Conservation (phyloP, 2,113 vertebrate species). For the Potamarius usumacintae region DNA sequence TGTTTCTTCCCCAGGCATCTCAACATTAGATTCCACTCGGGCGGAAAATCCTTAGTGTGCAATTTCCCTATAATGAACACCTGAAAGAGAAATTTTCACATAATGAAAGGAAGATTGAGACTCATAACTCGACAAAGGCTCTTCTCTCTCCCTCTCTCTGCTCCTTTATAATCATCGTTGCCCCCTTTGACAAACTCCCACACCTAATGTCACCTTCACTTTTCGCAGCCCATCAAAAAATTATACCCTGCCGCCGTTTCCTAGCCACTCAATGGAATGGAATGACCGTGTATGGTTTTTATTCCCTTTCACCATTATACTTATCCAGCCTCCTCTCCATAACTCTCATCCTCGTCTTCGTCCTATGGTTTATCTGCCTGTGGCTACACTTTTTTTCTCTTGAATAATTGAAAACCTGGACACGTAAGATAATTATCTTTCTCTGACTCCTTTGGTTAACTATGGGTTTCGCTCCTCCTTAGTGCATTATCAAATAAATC, state of each 20-base stretch:
- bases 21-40: conserved; percentile 28
- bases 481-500: conserved; percentile 40
- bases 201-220: conserved; percentile 54
- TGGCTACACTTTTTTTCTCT: conserved; percentile 39
- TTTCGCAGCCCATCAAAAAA: conserved; percentile 41
- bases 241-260: conserved; percentile 33
- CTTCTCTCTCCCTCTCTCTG: conserved; percentile 30
- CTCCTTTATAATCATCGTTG: conserved; percentile 41
- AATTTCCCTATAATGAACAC: conserved; percentile 26
- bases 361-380: neutral
- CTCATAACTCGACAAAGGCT: conserved; percentile 7
- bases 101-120: conserved; percentile 22
- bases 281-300: conserved; percentile 15
- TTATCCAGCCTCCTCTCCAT: conserved; percentile 46
- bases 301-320: conserved; percentile 25
- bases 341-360: conserved; percentile 14
- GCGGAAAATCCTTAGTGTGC: conserved; percentile 10
- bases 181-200: conserved; percentile 34
- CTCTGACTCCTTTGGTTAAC: conserved; percentile 50
- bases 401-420: conserved; percentile 56
- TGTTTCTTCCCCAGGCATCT: neutral
- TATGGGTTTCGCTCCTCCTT: neutral
- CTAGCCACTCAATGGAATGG: conserved; percentile 4
- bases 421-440: conserved; percentile 47
- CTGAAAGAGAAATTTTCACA: conserved; percentile 23